Base-by-base conservation (phyloP, 2,888 invertebrate species). In the Stenurella melanura region DNA sequence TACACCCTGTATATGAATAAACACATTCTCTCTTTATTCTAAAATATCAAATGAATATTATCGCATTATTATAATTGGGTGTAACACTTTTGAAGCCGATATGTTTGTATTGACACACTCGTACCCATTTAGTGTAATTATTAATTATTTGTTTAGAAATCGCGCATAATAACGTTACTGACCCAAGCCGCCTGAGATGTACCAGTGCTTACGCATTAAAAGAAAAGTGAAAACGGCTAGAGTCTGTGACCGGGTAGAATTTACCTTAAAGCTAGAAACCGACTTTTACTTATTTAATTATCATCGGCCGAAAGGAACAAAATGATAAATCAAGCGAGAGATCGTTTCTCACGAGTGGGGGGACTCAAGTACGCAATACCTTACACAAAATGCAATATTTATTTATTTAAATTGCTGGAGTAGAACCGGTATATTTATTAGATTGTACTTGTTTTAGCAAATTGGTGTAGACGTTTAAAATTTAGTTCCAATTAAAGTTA, bases 281-380 rank as follows among this genome's bases (percentile, higher is more conserved):
- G 54, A 76, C 80, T 80, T 78, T 80, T 80, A 78, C 80, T 80
- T 64, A 19, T 54, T 68, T 57, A 70, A 64, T 69, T 26, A 26
- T 10, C 26, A 21, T 15, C 21, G 61, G 26, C 5, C 11, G 64
- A 77, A 66, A 64, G 54, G 54, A 50, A 70, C 54, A 73, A 56
- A n/a, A 50, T 50, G 15, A 77, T 64, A 57, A 74, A 72, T 66
- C 26, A 61, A 26, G 21, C 60, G 70, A 61, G 60, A 19, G 69
- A 63, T 30, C 26, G 63, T 34, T 71, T 57, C 58, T 42, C 75
- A 66, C 58, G 75, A 54, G 26, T 68, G 34, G 17, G 50, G n/a
- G 58, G 42, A 42, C 42, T 15, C 0, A 7, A 42, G 12, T 42
- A 12, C 42, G 42, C 42, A 42, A 42, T 42, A 15, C 15, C 12